These are phyloP conservation scores for Micromesistius poutassou DNA, from an alignment of 2,797 vertebrate species.

Conservation along the genomic window DNA sequence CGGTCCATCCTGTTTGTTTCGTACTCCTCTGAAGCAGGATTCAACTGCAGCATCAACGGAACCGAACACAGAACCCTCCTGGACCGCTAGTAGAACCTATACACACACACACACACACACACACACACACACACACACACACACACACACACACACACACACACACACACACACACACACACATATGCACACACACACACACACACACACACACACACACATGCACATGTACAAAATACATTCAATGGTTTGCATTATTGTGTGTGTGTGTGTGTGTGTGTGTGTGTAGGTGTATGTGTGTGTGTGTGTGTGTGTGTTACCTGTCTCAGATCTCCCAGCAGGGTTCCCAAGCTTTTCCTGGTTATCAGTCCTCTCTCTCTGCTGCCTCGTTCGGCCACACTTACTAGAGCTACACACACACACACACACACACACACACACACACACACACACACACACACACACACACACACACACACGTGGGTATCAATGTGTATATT, in stretches of 20 bases:
- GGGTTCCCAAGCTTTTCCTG: constrained; percentile 64
- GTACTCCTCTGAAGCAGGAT: constrained; percentile 71
- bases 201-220: not conserved
- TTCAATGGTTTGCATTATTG: not conserved
- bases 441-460: not conserved
- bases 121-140: constrained; percentile 4
- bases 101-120: constrained; percentile 17
- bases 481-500: not conserved
- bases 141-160: constrained; percentile 1
- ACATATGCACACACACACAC: not conserved
- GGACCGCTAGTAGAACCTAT: constrained; percentile 77
- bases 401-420: constrained; percentile 71
- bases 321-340: constrained; percentile 82
- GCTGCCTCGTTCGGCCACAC: constrained; percentile 60
- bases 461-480: not conserved
- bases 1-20: not conserved
- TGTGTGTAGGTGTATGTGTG: not conserved
- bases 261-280: not conserved
- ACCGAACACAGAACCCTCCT: constrained; percentile 69
- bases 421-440: not conserved
- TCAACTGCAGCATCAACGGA: constrained; percentile 69
- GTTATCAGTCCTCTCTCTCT: constrained; percentile 59
- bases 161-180: not conserved
- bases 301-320: constrained; percentile 46
- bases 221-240: not conserved